Base-by-base conservation (phyloP, 2,888 invertebrate species). In the Dioctria linearis region DNA sequence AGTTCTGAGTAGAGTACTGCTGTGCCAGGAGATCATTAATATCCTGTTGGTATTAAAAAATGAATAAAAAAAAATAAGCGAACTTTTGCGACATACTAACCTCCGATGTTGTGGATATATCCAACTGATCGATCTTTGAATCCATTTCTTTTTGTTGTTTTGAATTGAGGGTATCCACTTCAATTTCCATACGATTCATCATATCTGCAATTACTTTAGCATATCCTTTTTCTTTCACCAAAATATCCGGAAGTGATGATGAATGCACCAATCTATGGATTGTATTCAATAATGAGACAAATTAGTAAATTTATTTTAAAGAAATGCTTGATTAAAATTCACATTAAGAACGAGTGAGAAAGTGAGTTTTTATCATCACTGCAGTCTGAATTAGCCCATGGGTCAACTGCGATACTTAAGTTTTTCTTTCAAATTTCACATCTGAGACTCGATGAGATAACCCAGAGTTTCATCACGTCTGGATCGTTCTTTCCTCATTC, bases 91-190 rank as follows among this genome's bases (percentile, higher is more conserved):
- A 67, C n/a, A 46, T 46, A 42, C 69, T 51, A 81, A 84, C 84
- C 67, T 89, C 88, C 0, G 89, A 87, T 9, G 95, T 96, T 63
- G 94, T 94, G 5, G 92, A 92, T 59, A 92, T 90, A 86, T 96
- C 95, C 69, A 97, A 90, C 78, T 93, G 92, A 83, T 95, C 93
- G 65, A 98, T 92, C 78, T 96, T 95, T 59, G 93, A 91, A 84
- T 95, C 94, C 96, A 98, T 97, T 90, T 98, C 98, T 85, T 94
- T 92, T 59, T 94, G 94, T 90, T 97, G 96, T 78, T 95, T 94
- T 83, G 92, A 91, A 46, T 94, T 94, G 4, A 96, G 89, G 75
- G 91, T 90, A 82, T 91, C 90, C 39, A 95, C 92, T 86, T 94
- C 93, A 49, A 92, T 91, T 86, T 95, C 94, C 86, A 95, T 93